A percentile compares a stretch with the other conserved stretches of the same genome.
Conservation (phyloP, 2,113 vertebrate genomes). For the Lontra canadensis region DNA sequence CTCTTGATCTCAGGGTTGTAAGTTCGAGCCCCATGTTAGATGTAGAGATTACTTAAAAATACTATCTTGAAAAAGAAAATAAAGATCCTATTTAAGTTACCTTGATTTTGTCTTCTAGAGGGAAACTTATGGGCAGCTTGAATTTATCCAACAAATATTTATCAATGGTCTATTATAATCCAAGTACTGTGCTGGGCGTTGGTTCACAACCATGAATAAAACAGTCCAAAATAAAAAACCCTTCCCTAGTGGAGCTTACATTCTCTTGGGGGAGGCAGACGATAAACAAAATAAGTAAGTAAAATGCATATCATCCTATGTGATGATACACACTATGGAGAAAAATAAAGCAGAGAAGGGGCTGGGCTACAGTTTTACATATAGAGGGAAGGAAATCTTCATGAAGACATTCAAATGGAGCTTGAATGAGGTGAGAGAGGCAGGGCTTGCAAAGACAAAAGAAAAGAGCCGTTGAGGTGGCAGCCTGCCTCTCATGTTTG, state of each 20-base stretch:
- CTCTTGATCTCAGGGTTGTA: not conserved
- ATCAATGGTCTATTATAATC: not conserved
- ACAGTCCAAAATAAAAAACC: not conserved
- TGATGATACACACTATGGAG: not conserved
- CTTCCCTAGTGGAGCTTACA: not conserved
- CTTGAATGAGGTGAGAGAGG: not conserved
- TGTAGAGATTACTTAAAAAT: not conserved
- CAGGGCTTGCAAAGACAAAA: not conserved
- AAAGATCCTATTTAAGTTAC: not conserved
- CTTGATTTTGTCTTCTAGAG: conserved; percentile 1
- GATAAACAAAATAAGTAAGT: not conserved
- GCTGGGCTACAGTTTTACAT: not conserved
- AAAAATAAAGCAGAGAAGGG: not conserved
- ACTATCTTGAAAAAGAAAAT: not conserved
- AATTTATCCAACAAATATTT: not conserved
- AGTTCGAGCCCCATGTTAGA: not conserved
- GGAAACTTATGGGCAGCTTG: not conserved
- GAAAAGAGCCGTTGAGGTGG: not conserved
- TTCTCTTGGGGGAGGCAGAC: not conserved
- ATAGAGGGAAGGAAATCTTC: not conserved
- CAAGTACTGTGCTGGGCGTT: not conserved
- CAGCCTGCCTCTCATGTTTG: not conserved
- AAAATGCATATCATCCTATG: not conserved
- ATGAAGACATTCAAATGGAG: not conserved
- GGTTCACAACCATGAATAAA: not conserved